Conservation (phyloP, 2,113 vertebrate species). For the Aldabrachelys gigantea region DNA sequence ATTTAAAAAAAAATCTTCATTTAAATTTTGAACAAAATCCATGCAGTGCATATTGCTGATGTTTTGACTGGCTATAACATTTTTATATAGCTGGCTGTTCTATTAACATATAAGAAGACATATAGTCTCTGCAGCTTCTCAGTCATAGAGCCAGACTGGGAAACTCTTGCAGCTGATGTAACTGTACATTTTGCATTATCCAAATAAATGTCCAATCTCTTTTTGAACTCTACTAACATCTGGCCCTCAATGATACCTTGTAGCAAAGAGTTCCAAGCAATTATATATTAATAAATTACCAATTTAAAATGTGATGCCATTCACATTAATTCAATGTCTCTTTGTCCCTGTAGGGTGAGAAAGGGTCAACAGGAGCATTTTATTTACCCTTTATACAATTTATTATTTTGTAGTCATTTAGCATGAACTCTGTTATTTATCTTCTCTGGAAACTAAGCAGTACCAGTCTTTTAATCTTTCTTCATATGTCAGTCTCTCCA, state of each 20-base stretch:
- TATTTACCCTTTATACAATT: constrained; percentile 51
- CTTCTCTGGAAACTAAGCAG: constrained; percentile 59
- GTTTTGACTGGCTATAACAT: neutral
- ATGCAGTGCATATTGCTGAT: neutral
- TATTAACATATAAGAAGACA: neutral
- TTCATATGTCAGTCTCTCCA: constrained; percentile 51
- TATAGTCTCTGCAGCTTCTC: neutral
- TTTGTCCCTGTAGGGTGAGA: constrained; percentile 26
- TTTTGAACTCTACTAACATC: constrained; percentile 21
- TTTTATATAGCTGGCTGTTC: neutral
- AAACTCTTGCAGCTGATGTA: neutral
- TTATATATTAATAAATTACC: constrained; percentile 23
- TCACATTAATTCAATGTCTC: constrained; percentile 62
- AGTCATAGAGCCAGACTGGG: neutral
- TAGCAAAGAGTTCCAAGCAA: constrained; percentile 34
- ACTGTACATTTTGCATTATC: neutral
- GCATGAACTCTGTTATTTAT: constrained; percentile 50
- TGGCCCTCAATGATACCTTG: neutral
- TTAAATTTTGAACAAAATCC: neutral
- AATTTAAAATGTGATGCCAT: constrained; percentile 57
- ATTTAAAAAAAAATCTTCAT: neutral
- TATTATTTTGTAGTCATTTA: constrained; percentile 49
- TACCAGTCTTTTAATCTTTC: constrained; percentile 46
- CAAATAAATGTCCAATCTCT: neutral
- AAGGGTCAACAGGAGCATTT: constrained; percentile 35